Evolutionary conservation across 2,113 vertebrate genomes (phyloP).

Genomic region (Dendrocopos noguchii): DNA sequence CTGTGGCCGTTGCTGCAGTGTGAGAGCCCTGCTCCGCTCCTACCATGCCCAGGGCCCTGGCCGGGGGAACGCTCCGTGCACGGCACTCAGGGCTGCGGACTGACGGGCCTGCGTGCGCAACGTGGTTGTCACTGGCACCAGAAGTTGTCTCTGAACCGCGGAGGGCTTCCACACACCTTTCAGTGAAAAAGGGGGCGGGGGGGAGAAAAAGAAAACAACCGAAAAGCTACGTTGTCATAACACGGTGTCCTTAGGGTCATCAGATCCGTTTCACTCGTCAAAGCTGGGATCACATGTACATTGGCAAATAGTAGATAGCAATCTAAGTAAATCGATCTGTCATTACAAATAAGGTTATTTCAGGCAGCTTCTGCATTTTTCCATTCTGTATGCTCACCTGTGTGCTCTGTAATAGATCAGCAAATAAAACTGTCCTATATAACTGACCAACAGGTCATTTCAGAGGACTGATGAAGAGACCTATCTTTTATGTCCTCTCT

Average conservation of each 20-base stretch:
- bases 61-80: no score
- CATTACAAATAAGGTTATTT: not conserved
- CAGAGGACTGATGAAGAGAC: not conserved
- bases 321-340: fast-evolving
- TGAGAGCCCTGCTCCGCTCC: no score
- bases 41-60: not conserved
- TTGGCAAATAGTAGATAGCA: not conserved
- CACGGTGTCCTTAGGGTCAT: not conserved
- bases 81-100: not conserved
- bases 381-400: not conserved
- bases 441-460: not conserved
- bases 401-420: fast-evolving
- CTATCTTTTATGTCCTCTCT: not conserved
- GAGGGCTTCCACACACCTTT: not conserved
- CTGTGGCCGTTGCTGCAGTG: no score
- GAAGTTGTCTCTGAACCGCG: not conserved
- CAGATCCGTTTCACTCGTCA: fast-evolving
- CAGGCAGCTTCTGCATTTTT: fast-evolving
- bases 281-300: not conserved
- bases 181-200: fast-evolving
- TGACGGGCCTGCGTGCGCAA: no score
- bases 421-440: fast-evolving
- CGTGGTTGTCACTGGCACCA: not conserved
- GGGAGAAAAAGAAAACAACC: no score
- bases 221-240: fast-evolving